Base-by-base conservation (phyloP, 2,797 vertebrate species). In the Anabas testudineus region DNA sequence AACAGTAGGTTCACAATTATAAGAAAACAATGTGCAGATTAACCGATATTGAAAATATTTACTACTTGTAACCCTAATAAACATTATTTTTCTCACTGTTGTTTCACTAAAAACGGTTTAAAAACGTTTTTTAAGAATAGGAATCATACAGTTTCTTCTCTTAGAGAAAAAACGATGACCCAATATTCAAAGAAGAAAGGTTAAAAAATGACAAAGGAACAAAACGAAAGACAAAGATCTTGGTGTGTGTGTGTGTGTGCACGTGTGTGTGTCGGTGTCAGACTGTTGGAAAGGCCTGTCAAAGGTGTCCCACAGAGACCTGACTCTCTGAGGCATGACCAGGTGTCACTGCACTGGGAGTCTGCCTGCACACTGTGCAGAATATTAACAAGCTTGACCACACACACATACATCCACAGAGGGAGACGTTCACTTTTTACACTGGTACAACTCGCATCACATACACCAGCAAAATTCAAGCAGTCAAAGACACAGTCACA, bases 291-390 rank as follows among this genome's bases (percentile, higher is more conserved):
- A 67, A 83, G 74, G 65, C 57, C 81, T 81, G 62, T 86, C 78
- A 75, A 74, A 82, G 84, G 74, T 72, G 74, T 87, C 76, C 87
- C 81, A 47, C 76, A 28, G 76, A 80, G 89, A 57, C 75, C 76
- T 71, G 79, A 77, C 15, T 83, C 88, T 87, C 82, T 87, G 84
- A 91, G 88, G 87, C 82, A 75, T 90, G 90, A 91, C 91, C 92
- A 93, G 90, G 92, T 92, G 91, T 88, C 77, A 51, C 76, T 76
- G 82, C 59, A 53, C 82, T 4, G 6, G 68, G 70, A 82, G 77
- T 66, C 67, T 81, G 83, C 74, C 68, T 43, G 71, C 67, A 65
- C 76, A 57, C 75, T 69, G 77, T 54, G 67, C 76, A 62, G 90
- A 91, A 92, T 93, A 87, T 79, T 77, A 89, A 93, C 78, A 75